phyloP scores from a whole-genome alignment of 2,797 vertebrate species.

The Prionace glauca region DNA sequence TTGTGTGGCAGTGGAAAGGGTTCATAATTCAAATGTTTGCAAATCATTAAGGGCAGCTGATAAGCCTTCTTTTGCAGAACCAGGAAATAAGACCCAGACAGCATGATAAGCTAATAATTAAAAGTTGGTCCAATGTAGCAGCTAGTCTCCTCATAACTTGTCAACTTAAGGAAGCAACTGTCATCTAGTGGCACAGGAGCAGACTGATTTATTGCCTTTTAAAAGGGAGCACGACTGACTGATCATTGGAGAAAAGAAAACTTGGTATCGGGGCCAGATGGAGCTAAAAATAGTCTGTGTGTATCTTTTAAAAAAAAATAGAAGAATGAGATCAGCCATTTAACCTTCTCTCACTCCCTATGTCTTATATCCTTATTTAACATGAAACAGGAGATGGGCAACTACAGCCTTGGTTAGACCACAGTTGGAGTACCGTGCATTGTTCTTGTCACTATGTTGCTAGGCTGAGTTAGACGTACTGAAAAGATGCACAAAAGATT shows the following conservation, averaged over 20 bases:
- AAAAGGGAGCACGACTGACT: not conserved
- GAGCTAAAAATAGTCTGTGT: not conserved
- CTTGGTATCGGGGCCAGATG: not conserved
- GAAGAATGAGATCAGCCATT: not conserved
- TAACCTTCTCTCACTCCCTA: not conserved
- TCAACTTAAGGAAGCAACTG: not conserved
- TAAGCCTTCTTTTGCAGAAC: not conserved
- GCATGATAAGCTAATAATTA: slow-evolving; percentile 8
- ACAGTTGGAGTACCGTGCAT: not conserved
- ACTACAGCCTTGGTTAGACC: not conserved
- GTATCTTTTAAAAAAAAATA: not conserved
- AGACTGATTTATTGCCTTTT: not conserved
- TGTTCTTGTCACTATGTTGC: not conserved
- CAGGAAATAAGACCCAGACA: slow-evolving; percentile 23
- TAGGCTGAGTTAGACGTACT: not conserved
- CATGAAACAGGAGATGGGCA: not conserved
- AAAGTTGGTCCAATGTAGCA: not conserved
- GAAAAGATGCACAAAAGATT: not conserved
- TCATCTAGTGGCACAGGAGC: not conserved
- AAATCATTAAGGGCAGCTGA: not conserved
- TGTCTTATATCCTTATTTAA: not conserved
- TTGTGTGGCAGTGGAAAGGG: not conserved
- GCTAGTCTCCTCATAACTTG: not conserved
- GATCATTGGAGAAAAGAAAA: not conserved
- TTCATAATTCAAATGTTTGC: not conserved